phyloP scores from a whole-genome alignment of 1,140 invertebrate species.

The Amyelois transitella region DNA sequence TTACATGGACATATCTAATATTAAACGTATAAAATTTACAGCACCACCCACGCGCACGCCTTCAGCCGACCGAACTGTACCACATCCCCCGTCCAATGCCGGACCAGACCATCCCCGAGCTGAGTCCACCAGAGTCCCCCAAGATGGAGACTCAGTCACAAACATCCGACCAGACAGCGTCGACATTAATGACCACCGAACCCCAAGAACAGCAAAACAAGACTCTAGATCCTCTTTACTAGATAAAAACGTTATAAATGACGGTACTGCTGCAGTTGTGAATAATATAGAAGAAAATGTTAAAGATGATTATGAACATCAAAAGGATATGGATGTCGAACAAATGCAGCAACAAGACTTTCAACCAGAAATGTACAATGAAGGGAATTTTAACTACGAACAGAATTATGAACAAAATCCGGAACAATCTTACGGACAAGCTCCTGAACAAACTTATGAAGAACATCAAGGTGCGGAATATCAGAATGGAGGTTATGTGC shows the following conservation, averaged over 20 bases:
- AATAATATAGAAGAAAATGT: neutral
- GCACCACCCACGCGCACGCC: constrained; percentile 60
- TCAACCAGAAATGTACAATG: constrained; percentile 11
- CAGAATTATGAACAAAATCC: constrained; percentile 27
- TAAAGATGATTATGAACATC: constrained; percentile 2
- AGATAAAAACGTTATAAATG: neutral
- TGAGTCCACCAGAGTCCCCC: constrained; percentile 55
- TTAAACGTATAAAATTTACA: constrained; percentile 35
- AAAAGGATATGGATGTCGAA: constrained; percentile 25
- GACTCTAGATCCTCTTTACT: constrained; percentile 13
- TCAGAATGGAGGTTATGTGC: constrained; percentile 26
- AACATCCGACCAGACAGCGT: neutral
- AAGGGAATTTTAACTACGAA: constrained; percentile 31
- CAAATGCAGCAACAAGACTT: constrained; percentile 24
- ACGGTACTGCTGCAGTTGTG: neutral
- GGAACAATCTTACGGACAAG: constrained; percentile 5
- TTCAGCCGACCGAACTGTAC: constrained; percentile 43
- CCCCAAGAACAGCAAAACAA: constrained; percentile 17
- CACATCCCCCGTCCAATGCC: constrained; percentile 39
- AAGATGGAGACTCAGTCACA: constrained; percentile 19
- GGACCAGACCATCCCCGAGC: constrained; percentile 58
- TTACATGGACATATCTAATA: too few species aligned
- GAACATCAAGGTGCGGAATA: constrained; percentile 9
- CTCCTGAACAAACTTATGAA: constrained; percentile 13
- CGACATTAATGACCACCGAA: constrained; percentile 5